These are phyloP conservation scores for Esperia sulphurella DNA, from an alignment of 2,888 invertebrate genomes.

Conservation along the genomic window DNA sequence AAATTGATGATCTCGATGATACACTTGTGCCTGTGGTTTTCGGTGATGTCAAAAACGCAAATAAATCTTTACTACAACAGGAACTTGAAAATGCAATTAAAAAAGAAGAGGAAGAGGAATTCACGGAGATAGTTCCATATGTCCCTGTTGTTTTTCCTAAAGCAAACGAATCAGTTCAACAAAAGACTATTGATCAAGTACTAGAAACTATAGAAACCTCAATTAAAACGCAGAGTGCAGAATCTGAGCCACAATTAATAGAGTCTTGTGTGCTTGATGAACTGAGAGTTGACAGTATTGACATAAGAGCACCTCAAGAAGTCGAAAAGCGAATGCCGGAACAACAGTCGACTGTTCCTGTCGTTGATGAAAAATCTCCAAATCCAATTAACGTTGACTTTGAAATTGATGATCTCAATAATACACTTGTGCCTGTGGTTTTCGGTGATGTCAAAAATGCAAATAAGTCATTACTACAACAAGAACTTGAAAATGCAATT, in stretches of 20 bases:
- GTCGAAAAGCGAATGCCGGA: not conserved
- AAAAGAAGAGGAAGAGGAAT: not conserved
- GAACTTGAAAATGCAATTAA: constrained; percentile 3
- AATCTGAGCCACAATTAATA: too few relatives aligned
- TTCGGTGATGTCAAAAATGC: constrained; percentile 41
- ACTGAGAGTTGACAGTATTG: not conserved
- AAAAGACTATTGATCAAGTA: too few relatives aligned
- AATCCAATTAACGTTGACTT: constrained; percentile 11
- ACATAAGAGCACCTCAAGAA: not conserved
- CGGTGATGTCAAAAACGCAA: too few relatives aligned
- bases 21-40: too few relatives aligned
- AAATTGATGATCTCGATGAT: too few relatives aligned
- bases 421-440: constrained; percentile 46
- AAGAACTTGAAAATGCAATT: constrained; percentile 10
- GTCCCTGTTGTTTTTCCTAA: too few relatives aligned
- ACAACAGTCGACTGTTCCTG: too few relatives aligned
- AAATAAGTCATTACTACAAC: constrained; percentile 29
- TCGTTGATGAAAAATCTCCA: not conserved
- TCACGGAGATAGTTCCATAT: not conserved
- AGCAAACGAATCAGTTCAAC: too few relatives aligned
- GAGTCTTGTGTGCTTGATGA: not conserved
- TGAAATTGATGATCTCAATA: constrained; percentile 36
- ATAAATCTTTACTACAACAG: too few relatives aligned
- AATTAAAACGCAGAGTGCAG: too few relatives aligned
- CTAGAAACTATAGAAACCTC: too few relatives aligned